These are phyloP conservation scores for Nineta flava DNA, from an alignment of 2,888 invertebrate genomes.

Conservation along the genomic window DNA sequence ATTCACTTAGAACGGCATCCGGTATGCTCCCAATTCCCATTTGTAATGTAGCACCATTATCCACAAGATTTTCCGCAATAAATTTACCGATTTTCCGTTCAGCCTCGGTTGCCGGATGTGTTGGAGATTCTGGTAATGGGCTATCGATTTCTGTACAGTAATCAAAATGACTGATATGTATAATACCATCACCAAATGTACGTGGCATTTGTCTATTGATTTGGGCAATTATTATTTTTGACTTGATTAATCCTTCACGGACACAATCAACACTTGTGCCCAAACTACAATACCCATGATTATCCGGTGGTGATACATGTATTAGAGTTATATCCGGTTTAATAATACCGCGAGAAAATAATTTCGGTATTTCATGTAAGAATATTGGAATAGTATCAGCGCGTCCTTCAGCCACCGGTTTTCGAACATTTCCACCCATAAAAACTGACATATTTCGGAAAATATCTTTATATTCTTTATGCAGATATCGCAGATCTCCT, in stretches of 20 bases:
- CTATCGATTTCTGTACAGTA: conserved; percentile 32
- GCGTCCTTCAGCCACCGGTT: conserved; percentile 36
- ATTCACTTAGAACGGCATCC: conserved; percentile 37
- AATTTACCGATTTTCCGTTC: conserved; percentile 39
- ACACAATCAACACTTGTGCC: conserved; percentile 45
- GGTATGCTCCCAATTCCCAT: conserved; percentile 50
- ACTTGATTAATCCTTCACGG: conserved; percentile 36
- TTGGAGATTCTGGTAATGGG: conserved; percentile 28
- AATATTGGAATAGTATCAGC: conserved; percentile 44
- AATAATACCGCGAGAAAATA: conserved; percentile 37
- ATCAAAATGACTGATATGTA: conserved; percentile 45
- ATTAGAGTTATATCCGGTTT: conserved; percentile 37
- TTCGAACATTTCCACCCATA: conserved; percentile 37
- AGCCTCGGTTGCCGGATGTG: conserved; percentile 26
- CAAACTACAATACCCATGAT: conserved; percentile 43
- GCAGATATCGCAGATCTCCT: conserved; percentile 35
- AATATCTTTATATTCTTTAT: conserved; percentile 35
- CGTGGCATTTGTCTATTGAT: conserved; percentile 43
- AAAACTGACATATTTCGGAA: conserved; percentile 43
- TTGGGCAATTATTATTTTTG: conserved; percentile 37
- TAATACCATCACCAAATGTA: conserved; percentile 41
- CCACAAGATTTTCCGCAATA: conserved; percentile 42
- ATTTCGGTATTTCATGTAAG: conserved; percentile 39
- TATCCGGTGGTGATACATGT: conserved; percentile 36
- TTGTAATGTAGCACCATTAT: conserved; percentile 45